Base-by-base conservation (phyloP, 2,888 invertebrate species). In the Dromius quadrimaculatus region DNA sequence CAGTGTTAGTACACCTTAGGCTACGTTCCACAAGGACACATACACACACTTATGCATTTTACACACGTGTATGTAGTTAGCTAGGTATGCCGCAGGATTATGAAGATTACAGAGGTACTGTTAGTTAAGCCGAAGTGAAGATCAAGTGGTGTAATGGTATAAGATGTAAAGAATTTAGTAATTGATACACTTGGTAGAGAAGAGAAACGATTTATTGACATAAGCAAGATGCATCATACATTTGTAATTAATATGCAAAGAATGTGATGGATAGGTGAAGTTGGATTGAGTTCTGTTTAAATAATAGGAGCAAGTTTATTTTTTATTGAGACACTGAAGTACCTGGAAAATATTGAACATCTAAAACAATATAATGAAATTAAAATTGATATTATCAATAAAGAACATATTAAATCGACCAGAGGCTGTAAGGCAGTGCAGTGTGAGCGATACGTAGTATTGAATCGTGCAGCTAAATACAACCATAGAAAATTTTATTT, bases 81-180 rank as follows among this genome's bases (percentile, higher is more conserved):
- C n/a, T n/a, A n/a, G n/a, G n/a, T n/a, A 15, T 28, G 50, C 20
- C 47, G 20, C 47, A 47, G 47, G 47, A 47, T 28, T 13, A 13
- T 13, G 50, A 54, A 11, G 50, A 32, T 54, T 54, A 9, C 28
- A 15, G n/a, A n/a, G 28, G 28, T 54, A 54, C 50, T 15, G 50
- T 54, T 54, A 54, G n/a, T n/a, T n/a, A n/a, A n/a, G 28, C 15
- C 4, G 50, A 23, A 15, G 28, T 15, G 9, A 15, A 11, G 50
- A 23, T 23, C 28, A 15, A 54, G 50, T 23, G 8, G 23, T 47
- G 41, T 13, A 2, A 2, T 15, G 41, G 15, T 8, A 15, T 41
- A 15, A 11, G 15, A 36, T 8, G 36, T 36, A 15, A 41, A 41
- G 15, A 2, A 15, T 28, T 3, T 15, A 15, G 15, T 41, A n/a